Evolutionary conservation across 2,888 invertebrate genomes (phyloP), one percentile per base, ranked within the genome.

Genomic region (Lasioglossum lativentre): DNA sequence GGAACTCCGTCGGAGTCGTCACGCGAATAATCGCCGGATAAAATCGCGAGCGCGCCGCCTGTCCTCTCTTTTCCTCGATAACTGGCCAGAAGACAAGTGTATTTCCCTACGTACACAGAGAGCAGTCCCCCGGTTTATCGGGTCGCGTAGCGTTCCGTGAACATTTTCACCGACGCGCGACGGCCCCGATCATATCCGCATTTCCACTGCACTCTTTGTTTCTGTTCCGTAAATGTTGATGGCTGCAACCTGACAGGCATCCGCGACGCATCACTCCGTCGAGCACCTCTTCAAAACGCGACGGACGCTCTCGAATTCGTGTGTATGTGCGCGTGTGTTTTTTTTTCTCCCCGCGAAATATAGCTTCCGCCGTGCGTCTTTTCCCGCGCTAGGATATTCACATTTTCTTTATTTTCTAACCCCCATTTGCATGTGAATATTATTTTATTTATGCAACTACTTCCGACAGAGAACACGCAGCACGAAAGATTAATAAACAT

Each of bases 1-100:
- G 16, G 19, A 27, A 27, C 45, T 78, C 34, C 78, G 34, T 83
- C 74, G 59, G 52, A 78, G 74, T 78, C 73, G 59, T 78, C 45
- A 30, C 16, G 77, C 30, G 70, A 78, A 45, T 85, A 75, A 71
- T 75, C 74, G 70, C 10, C n/a, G 47, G 59, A 34, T 63, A 63
- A 42, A 40, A 52, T 63, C 38, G 73, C 45, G 42, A 45, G 45
- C 47, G 63, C 74, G 23, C 66, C 74, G 23, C 66, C 66, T 16
- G 30, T 63, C 12, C 30, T 56, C 56, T n/a, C n/a, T 56, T 45
- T 59, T 34, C 23, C 14, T 42, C 45, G 59, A 34, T 10, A 30
- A 59, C n/a, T 42, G 59, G n/a, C n/a, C 73, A 42, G 74, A 63
- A 34, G 63, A 19, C n/a, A 30, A 19, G 42, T 4, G 45, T 16